Evolutionary conservation across 2,888 invertebrate species (phyloP).

Genomic region (Lochmaea capreae): DNA sequence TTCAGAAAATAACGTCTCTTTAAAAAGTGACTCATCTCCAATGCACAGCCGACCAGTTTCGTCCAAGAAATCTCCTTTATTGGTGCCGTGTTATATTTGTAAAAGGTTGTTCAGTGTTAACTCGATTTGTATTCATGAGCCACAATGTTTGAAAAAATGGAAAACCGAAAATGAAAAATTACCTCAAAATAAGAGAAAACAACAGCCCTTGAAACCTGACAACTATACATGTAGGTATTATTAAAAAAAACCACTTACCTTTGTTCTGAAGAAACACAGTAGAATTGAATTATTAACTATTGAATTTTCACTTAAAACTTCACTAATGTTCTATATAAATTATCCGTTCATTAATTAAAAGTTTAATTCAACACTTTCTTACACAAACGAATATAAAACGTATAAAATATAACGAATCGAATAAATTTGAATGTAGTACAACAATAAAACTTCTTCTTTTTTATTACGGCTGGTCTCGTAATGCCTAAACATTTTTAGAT

Average conservation of each 20-base stretch:
- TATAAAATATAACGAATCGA: too few species aligned
- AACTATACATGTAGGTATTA: slow-evolving; percentile 64
- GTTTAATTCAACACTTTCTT: too few species aligned
- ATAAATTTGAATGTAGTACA: too few species aligned
- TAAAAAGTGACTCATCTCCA: neutral
- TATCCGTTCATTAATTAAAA: too few species aligned
- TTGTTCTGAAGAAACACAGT: too few species aligned
- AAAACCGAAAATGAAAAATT: slow-evolving; percentile 71
- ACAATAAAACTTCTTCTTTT: too few species aligned
- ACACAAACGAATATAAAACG: too few species aligned
- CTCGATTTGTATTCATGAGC: slow-evolving; percentile 74
- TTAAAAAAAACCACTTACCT: neutral
- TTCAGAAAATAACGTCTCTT: neutral
- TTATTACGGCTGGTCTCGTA: too few species aligned
- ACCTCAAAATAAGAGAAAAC: slow-evolving; percentile 68
- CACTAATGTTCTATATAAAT: too few species aligned
- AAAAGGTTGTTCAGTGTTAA: slow-evolving; percentile 73
- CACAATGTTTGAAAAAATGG: slow-evolving; percentile 77
- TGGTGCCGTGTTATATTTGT: slow-evolving; percentile 73
- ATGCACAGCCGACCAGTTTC: slow-evolving; percentile 44
- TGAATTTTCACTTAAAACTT: too few species aligned
- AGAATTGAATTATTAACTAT: too few species aligned
- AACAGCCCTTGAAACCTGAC: slow-evolving; percentile 71
- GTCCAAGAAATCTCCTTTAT: slow-evolving; percentile 53
- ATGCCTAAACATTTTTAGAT: too few species aligned